Percentiles rank a stretch among this genome's conserved stretches.
These are phyloP conservation scores for Ornithorhynchus anatinus DNA, from an alignment of 2,113 vertebrate genomes.

Conservation along the genomic window DNA sequence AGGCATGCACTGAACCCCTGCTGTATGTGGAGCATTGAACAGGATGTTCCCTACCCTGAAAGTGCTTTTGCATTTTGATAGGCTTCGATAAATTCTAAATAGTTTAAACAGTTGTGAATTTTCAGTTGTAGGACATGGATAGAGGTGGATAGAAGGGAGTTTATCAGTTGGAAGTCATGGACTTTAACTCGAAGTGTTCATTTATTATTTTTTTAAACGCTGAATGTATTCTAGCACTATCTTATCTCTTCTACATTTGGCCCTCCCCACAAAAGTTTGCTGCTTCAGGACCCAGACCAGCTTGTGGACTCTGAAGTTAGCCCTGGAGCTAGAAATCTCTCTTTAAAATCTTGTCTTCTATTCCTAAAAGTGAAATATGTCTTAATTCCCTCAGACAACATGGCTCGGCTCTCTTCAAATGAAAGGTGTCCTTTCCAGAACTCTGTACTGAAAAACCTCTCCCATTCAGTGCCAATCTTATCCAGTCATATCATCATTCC, in stretches of 20 bases:
- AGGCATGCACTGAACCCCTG: too few species aligned
- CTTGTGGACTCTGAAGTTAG: background rate
- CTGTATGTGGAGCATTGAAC: too few species aligned
- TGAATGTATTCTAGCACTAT: background rate
- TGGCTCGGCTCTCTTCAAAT: background rate
- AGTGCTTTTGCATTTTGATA: too few species aligned
- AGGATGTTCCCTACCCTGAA: too few species aligned
- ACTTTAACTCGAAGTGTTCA: too few species aligned
- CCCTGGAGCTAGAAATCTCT: background rate
- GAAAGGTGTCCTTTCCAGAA: background rate
- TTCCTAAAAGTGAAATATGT: background rate
- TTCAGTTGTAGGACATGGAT: too few species aligned
- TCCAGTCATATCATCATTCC: background rate
- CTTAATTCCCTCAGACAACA: background rate
- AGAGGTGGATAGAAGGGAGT: too few species aligned
- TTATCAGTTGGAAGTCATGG: too few species aligned
- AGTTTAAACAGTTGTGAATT: too few species aligned
- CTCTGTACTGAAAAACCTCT: background rate
- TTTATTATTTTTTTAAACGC: too few species aligned
- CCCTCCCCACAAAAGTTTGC: background rate
- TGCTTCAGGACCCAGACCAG: background rate
- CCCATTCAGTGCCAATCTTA: background rate
- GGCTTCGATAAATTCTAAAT: too few species aligned
- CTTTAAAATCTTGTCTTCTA: background rate
- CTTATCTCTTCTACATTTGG: background rate